Base-by-base conservation (phyloP, 1,140 invertebrate genomes). In the Zaprionus ghesquierei region DNA sequence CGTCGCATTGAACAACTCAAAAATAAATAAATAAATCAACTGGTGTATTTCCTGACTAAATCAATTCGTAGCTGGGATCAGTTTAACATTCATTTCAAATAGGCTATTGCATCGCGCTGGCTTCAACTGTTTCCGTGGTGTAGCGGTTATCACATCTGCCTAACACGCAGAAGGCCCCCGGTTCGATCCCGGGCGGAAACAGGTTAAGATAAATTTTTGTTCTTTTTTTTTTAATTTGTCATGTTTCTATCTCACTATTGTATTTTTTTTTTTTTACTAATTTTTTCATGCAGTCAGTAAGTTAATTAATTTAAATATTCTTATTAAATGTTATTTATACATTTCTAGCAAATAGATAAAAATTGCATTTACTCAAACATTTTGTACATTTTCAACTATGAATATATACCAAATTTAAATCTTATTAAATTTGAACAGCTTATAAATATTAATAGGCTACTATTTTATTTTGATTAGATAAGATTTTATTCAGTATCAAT, bases 121-220 rank as follows among this genome's bases (percentile, higher is more conserved):
- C 55, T 66, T 44, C 74, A 74, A 50, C 58, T 71, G 60, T 79
- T 75, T 75, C 72, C 68, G 70, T 73, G 70, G 70, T 71, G 60
- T 71, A 65, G 91, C 90, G 90, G 90, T 92, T 92, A 92, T 92
- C 90, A 92, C 90, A 92, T 92, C 90, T 91, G 91, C 91, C 91
- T 92, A 92, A 92, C 91, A 92, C 70, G 81, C 90, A 79, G 91
- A 91, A 90, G 91, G 89, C 89, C 90, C 90, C 91, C 90, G 90
- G 91, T 91, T 92, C 91, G 82, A 89, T 91, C 89, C 89, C 90
- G 86, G 91, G 82, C 90, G 90, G 91, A 92, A 92, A 90, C 90
- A 92, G 84, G 27, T 35, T 2, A 20, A 50, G 20, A 3, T 5
- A 1, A 13, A 10, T 56, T 5, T 38, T 50, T 50, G 62, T 18